Conservation (phyloP, 1,140 invertebrate species). For the Hyles vespertilio region DNA sequence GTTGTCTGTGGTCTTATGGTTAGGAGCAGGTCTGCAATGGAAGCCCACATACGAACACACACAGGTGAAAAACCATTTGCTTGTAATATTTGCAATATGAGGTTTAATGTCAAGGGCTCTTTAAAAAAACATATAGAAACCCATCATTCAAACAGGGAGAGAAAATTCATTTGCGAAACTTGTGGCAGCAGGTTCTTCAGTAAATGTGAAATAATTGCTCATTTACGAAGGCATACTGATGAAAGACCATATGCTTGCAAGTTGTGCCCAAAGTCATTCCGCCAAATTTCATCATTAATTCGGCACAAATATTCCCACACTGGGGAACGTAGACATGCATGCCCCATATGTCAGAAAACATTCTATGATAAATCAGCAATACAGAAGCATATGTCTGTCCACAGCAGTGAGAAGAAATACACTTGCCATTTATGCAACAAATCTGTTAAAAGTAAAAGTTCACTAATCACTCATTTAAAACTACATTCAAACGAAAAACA, state of each 20-base stretch:
- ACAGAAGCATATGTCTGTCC: constrained; percentile 70
- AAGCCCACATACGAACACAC: constrained; percentile 87
- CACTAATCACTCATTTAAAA: constrained; percentile 51
- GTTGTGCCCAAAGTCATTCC: constrained; percentile 71
- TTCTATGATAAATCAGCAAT: constrained; percentile 58
- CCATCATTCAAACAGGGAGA: constrained; percentile 52
- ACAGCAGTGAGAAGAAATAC: constrained; percentile 50
- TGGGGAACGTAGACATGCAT: constrained; percentile 59
- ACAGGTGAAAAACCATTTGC: constrained; percentile 86
- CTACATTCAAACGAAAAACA: constrained; percentile 58
- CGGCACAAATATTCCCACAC: constrained; percentile 57
- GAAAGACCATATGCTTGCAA: constrained; percentile 73
- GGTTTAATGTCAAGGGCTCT: constrained; percentile 69
- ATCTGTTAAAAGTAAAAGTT: constrained; percentile 49
- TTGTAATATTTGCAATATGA: constrained; percentile 81
- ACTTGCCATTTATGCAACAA: constrained; percentile 46
- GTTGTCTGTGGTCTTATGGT: constrained; percentile 21
- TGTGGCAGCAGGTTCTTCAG: constrained; percentile 66
- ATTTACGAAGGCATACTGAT: constrained; percentile 59
- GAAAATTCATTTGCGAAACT: constrained; percentile 63
- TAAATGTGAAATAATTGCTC: constrained; percentile 64
- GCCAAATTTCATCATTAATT: constrained; percentile 55
- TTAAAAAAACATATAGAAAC: constrained; percentile 75
- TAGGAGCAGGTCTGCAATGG: constrained; percentile 71
- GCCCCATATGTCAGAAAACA: constrained; percentile 57